Evolutionary conservation across 2,113 vertebrate genomes (phyloP).

Genomic region (Australoheros scitulus): DNA sequence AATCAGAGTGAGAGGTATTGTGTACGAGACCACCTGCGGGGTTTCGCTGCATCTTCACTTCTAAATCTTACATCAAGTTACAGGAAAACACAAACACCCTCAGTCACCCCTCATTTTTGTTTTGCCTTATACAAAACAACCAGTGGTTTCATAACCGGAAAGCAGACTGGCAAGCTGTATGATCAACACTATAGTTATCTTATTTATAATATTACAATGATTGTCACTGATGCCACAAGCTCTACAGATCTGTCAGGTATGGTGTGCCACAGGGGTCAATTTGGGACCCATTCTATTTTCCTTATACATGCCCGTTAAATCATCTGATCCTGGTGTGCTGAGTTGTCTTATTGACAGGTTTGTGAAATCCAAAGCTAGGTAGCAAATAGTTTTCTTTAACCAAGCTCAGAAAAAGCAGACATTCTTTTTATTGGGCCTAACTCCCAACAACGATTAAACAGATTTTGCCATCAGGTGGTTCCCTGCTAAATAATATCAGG

Average conservation of each 20-base stretch:
- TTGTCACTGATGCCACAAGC: not conserved
- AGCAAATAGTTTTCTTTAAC: not conserved
- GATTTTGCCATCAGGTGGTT: not conserved
- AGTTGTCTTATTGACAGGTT: not conserved
- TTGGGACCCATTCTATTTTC: not conserved
- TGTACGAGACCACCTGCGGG: slow-evolving; percentile 1
- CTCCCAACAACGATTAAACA: not conserved
- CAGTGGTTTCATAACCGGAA: not conserved
- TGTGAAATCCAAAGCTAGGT: not conserved
- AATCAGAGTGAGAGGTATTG: slow-evolving; percentile 25
- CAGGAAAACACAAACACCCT: slow-evolving; percentile 11
- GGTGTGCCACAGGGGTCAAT: not conserved
- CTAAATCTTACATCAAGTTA: slow-evolving; percentile 14
- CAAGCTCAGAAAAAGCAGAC: no score
- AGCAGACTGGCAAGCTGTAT: not conserved
- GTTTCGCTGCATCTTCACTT: slow-evolving; percentile 3
- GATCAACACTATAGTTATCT: not conserved
- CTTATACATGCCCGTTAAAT: not conserved
- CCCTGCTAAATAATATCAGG: not conserved
- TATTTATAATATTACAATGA: not conserved
- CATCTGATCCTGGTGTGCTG: not conserved
- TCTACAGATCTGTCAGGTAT: not conserved
- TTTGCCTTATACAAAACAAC: not conserved
- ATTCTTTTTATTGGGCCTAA: not conserved
- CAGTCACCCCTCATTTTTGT: not conserved